Evolutionary conservation across 2,888 invertebrate species (phyloP).

Genomic region (Maniola hyperantus): DNA sequence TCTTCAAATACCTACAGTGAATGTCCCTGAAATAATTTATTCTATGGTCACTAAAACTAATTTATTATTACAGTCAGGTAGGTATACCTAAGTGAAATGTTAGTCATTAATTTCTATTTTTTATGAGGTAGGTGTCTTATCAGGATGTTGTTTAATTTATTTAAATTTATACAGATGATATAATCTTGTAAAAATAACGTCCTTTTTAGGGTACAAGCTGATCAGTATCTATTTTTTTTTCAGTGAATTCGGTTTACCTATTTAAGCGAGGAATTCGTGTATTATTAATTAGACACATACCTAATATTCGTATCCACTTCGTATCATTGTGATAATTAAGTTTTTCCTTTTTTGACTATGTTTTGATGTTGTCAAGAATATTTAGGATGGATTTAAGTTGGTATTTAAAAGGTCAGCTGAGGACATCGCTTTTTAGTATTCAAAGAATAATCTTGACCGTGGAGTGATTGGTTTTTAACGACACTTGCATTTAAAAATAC

Average conservation of each 20-base stretch:
- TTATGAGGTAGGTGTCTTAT: not conserved
- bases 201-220: too few relatives aligned
- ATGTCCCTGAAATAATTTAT: constrained; percentile 5
- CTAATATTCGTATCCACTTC: too few relatives aligned
- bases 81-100: not conserved
- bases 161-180: not conserved
- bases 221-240: not conserved
- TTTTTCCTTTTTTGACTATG: not conserved
- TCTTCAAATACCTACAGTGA: not conserved
- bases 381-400: constrained; percentile 4
- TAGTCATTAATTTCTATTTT: not conserved
- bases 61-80: not conserved
- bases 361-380: too few relatives aligned
- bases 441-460: constrained; percentile 24
- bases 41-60: not conserved
- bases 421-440: constrained; percentile 12
- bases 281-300: too few relatives aligned
- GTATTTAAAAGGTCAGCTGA: constrained; percentile 28
- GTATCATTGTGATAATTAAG: too few relatives aligned
- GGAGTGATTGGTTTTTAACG: constrained; percentile 29
- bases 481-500: not conserved
- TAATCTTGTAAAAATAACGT: not conserved
- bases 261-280: too few relatives aligned
- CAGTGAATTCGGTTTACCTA: not conserved
- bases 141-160: not conserved